Base-by-base conservation (phyloP, 1,140 invertebrate species). In the Muscidifurax raptorellus region DNA sequence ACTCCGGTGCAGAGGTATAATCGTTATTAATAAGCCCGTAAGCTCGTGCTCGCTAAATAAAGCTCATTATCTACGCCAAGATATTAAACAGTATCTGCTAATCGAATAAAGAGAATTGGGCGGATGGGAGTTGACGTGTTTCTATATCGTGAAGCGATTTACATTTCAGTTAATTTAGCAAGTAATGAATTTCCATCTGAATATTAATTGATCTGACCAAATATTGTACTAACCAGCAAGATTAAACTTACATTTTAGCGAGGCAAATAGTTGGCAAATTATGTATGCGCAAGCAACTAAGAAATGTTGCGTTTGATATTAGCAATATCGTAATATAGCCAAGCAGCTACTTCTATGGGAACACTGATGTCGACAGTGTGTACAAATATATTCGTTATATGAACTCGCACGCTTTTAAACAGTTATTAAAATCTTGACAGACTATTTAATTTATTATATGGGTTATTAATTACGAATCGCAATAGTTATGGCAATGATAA, bases 101-200 rank as follows among this genome's bases (percentile, higher is more conserved):
- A 72, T 32, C 71, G 28, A 36, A 72, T 72, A 72, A 72, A 36
- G 71, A 72, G 30, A 72, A 72, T 72, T 71, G 25, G 28, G 69
- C 47, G 13, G 47, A 71, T 30, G 15, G 10, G 18, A 18, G 15
- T 71, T 2, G 28, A 32, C 18, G 69, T 7, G 15, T 71, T n/a
- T 75, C 28, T 32, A 72, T 72, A 18, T 22, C 18, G 5, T 2
- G 5, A 75, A 28, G 22, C n/a, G n/a, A 47, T 76, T 44, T n/a
- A n/a, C 1, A 72, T 72, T 32, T 72, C 22, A 72, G 32, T 76
- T 27, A 76, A 47, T 76, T 47, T 27, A 76, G 40, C 25, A 27
- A 44, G n/a, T 47, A 76, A 47, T 76, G n/a, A 27, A 76, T 47
- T 76, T 76, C 40, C 9, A 25, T 7, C 3, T 47, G 13, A 36